Conservation (phyloP, 2,113 vertebrate genomes). For the Tetrao urogallus region DNA sequence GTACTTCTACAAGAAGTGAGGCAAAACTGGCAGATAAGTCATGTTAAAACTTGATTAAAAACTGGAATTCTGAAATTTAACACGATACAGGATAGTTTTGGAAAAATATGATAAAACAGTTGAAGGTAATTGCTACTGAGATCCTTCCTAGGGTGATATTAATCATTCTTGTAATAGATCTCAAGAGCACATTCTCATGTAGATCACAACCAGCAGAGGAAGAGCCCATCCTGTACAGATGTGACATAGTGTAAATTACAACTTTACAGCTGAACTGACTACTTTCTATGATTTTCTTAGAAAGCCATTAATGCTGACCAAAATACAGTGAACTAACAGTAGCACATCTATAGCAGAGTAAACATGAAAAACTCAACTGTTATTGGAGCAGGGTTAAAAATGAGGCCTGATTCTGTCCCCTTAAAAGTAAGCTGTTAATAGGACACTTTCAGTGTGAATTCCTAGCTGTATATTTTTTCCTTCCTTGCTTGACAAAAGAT, state of each 20-base stretch:
- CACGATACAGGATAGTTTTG: background rate
- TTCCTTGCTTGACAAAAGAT: background rate
- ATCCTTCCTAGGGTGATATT: background rate
- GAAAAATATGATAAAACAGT: background rate
- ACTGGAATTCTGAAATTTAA: background rate
- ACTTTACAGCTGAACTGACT: background rate
- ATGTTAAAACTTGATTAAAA: background rate
- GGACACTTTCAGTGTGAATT: background rate
- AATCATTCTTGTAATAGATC: background rate
- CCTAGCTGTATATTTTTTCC: background rate
- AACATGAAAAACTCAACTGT: background rate
- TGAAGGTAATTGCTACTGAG: background rate
- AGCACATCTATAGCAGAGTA: background rate
- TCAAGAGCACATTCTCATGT: background rate
- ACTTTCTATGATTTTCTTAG: background rate
- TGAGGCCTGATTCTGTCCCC: background rate
- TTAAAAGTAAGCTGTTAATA: background rate
- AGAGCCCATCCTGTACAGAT: background rate
- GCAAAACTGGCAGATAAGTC: background rate
- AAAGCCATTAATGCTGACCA: background rate
- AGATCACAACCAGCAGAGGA: background rate
- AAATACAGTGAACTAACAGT: background rate
- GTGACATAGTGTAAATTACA: background rate
- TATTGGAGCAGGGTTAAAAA: background rate
- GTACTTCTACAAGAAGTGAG: background rate